A percentile compares a stretch with the other conserved stretches of the same genome.
These are phyloP conservation scores for Agrilus mali DNA, from an alignment of 2,888 invertebrate species.

Conservation along the genomic window DNA sequence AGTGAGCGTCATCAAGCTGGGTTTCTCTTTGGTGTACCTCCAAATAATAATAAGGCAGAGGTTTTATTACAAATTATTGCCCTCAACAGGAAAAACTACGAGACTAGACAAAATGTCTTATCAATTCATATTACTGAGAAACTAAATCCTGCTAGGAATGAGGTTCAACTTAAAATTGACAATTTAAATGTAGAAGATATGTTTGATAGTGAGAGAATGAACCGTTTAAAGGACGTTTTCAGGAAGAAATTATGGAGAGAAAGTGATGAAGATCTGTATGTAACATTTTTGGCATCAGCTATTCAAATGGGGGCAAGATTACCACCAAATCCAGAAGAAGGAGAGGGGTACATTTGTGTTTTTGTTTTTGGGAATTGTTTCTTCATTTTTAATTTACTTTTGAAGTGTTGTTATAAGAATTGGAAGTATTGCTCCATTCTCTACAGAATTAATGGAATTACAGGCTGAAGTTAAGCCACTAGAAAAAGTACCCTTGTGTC, in stretches of 20 bases:
- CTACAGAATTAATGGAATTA: conserved; percentile 50
- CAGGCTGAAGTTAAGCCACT: conserved; percentile 74
- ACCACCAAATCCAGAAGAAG: conserved; percentile 70
- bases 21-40: conserved; percentile 76
- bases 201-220: conserved; percentile 58
- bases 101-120: conserved; percentile 52
- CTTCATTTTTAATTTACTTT: conserved; percentile 13
- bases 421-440: conserved; percentile 65
- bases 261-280: conserved; percentile 59
- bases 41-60: conserved; percentile 40
- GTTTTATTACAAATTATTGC: conserved; percentile 63
- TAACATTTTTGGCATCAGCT: conserved; percentile 76
- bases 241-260: conserved; percentile 66
- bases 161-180: conserved; percentile 78
- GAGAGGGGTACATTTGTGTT: conserved; percentile 58
- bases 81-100: conserved; percentile 63
- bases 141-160: conserved; percentile 53
- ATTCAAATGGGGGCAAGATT: conserved; percentile 72
- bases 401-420: conserved; percentile 65
- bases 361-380: not conserved
- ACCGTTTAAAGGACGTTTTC: conserved; percentile 64
- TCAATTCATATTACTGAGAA: conserved; percentile 54
- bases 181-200: conserved; percentile 82
- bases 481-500: conserved; percentile 65
- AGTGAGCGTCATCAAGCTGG: conserved; percentile 66